These are phyloP conservation scores for Phymorhynchus buccinoides DNA, from an alignment of 1,140 invertebrate species.

Conservation along the genomic window DNA sequence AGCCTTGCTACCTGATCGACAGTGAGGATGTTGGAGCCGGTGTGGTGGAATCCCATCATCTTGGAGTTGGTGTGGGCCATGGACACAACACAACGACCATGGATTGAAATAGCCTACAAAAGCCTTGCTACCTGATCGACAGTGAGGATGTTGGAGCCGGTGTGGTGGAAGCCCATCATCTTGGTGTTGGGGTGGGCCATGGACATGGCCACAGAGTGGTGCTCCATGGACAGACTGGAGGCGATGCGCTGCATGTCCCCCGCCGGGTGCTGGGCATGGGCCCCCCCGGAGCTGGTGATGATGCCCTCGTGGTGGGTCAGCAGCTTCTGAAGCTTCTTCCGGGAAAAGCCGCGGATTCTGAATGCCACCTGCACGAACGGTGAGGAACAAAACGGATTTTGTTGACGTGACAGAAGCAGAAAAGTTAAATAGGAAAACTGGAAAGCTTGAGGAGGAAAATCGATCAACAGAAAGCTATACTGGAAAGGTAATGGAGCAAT, in stretches of 20 bases:
- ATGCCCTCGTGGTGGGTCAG: slow-evolving; percentile 94
- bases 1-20: slow-evolving; percentile 52
- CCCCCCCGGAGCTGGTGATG: slow-evolving; percentile 78
- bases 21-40: slow-evolving; percentile 43
- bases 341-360: slow-evolving; percentile 91
- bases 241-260: slow-evolving; percentile 30
- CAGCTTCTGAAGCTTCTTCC: slow-evolving; percentile 91
- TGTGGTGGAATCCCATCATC: slow-evolving; percentile 42
- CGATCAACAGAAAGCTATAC: no score
- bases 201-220: slow-evolving; percentile 31
- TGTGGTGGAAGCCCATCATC: slow-evolving; percentile 42
- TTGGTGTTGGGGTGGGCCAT: slow-evolving; percentile 47
- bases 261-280: slow-evolving; percentile 23
- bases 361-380: slow-evolving; percentile 83
- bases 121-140: slow-evolving; percentile 52
- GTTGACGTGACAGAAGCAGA: background rate
- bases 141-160: slow-evolving; percentile 43
- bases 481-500: no score
- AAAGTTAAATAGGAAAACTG: no score
- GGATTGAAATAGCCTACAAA: no score
- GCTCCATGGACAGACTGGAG: slow-evolving; percentile 41
- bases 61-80: slow-evolving; percentile 47
- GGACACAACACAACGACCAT: no score
- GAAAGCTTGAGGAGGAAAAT: no score
- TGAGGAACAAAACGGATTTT: no score